Conservation (phyloP, 1,140 invertebrate species). For the Arion vulgaris region DNA sequence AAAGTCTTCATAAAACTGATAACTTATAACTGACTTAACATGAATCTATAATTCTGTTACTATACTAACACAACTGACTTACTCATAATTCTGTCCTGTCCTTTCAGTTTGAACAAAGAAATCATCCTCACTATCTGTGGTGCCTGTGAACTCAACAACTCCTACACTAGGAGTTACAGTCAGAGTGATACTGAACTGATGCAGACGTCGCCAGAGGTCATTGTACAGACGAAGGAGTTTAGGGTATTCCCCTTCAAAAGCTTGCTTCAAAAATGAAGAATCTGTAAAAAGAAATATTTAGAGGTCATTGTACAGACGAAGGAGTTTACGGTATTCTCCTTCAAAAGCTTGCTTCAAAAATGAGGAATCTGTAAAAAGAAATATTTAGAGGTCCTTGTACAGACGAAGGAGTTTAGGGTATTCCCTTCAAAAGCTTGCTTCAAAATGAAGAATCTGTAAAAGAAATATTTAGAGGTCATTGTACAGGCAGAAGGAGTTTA, state of each 20-base stretch:
- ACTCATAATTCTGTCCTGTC: constrained; percentile 54
- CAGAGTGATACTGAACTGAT: constrained; percentile 68
- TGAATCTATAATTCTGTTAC: too few relatives aligned
- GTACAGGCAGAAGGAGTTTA: constrained; percentile 83
- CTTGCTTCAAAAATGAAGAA: constrained; percentile 85
- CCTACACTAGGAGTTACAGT: constrained; percentile 48
- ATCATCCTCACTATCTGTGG: constrained; percentile 52
- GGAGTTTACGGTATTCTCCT: constrained; percentile 89
- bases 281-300: constrained; percentile 71
- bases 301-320: constrained; percentile 81
- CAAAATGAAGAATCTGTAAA: constrained; percentile 79
- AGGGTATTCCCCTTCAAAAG: constrained; percentile 90
- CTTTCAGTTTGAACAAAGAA: constrained; percentile 57
- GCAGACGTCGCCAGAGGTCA: constrained; percentile 78
- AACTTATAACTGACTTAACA: too few relatives aligned
- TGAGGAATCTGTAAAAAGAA: constrained; percentile 73
- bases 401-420: constrained; percentile 87
- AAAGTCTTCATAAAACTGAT: too few relatives aligned
- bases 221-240: constrained; percentile 83
- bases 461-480: constrained; percentile 77
- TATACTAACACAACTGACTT: constrained; percentile 51
- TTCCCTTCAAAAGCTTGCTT: constrained; percentile 89
- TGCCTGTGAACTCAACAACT: constrained; percentile 14
- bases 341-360: constrained; percentile 89
- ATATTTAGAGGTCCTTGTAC: constrained; percentile 79